Percentiles rank a stretch among this genome's conserved stretches.
These are phyloP conservation scores for Danio albolineatus DNA, from an alignment of 2,797 vertebrate genomes.

Conservation along the genomic window DNA sequence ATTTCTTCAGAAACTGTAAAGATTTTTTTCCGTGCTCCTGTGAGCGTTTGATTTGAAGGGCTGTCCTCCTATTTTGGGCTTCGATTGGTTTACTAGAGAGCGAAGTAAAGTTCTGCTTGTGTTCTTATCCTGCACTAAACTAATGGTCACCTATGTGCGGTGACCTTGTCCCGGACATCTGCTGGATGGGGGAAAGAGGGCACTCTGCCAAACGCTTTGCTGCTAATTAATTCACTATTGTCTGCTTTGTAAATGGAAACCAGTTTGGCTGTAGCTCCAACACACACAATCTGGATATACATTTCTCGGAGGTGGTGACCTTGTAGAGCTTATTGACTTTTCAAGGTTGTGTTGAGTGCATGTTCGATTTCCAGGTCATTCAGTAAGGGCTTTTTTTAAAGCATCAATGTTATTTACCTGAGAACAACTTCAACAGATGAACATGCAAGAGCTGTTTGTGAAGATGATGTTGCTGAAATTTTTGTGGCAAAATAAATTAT, in stretches of 20 bases:
- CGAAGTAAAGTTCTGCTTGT: conserved; percentile 48
- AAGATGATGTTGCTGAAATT: neutral
- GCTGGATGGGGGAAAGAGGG: conserved; percentile 55
- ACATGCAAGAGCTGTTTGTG: neutral
- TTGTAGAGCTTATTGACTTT: conserved; percentile 52
- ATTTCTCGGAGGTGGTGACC: conserved; percentile 40
- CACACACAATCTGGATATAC: conserved; percentile 50
- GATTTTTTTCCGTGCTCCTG: conserved; percentile 55
- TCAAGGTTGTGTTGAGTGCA: conserved; percentile 1
- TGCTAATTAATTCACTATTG: conserved; percentile 79
- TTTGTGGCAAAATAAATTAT: neutral
- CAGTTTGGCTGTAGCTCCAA: conserved; percentile 63
- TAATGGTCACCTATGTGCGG: conserved; percentile 62
- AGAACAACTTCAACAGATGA: neutral
- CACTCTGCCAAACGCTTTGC: conserved; percentile 67
- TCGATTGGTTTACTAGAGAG: conserved; percentile 33
- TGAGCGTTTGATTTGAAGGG: conserved; percentile 53
- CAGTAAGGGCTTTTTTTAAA: neutral
- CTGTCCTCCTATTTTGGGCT: conserved; percentile 27
- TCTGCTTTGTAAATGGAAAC: conserved; percentile 69
- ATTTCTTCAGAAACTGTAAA: conserved; percentile 61
- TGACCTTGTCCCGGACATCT: conserved; percentile 76
- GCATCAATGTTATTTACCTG: neutral
- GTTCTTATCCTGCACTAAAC: conserved; percentile 51
- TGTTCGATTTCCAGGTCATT: conserved; percentile 18